These are phyloP conservation scores for Rattus norvegicus DNA, from an alignment of 2,113 vertebrate species.

Conservation along the genomic window GRCr8 NC_086031.1:101816001-101816500, in stretches of 20 bases:
- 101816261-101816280: neutral
- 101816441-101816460: neutral
- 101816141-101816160: neutral
- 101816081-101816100: constrained; percentile 26
- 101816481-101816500: constrained; percentile 18
- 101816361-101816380: neutral
- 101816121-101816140: neutral
- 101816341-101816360: neutral
- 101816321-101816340: neutral
- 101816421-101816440: neutral
- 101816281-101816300: neutral
- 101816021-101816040: constrained; percentile 73
- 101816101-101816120: neutral
- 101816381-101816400: neutral
- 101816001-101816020: constrained; percentile 71
- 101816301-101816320: neutral
- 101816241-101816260: neutral
- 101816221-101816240: constrained; percentile 7
- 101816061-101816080: constrained; percentile 47
- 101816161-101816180: neutral
- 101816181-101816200: neutral
- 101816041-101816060: constrained; percentile 57
- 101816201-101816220: constrained; percentile 7
- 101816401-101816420: neutral
- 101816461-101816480: constrained; percentile 42